These are phyloP conservation scores for Apamea epomidion DNA, from an alignment of 2,888 invertebrate genomes.

Conservation along the genomic window DNA sequence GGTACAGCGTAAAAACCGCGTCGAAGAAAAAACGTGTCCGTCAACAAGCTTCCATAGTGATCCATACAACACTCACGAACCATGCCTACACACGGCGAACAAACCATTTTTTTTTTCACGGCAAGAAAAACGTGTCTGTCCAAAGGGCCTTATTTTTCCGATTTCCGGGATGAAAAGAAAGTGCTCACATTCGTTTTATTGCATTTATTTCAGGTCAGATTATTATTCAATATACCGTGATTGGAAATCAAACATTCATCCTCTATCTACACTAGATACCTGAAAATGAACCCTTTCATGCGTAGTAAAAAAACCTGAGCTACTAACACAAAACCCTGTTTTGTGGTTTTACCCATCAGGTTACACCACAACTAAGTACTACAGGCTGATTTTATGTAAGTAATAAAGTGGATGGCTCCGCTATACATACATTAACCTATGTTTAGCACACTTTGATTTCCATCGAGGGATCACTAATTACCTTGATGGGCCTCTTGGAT, in stretches of 20 bases:
- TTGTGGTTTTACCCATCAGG: slow-evolving; percentile 30
- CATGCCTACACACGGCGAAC: neutral
- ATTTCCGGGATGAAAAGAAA: neutral
- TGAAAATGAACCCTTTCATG: slow-evolving; percentile 12
- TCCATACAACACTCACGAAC: neutral
- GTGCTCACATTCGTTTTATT: neutral
- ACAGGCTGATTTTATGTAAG: slow-evolving; percentile 38
- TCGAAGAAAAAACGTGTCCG: neutral
- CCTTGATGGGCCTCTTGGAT: slow-evolving; percentile 56
- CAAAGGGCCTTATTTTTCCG: neutral
- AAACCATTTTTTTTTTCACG: neutral
- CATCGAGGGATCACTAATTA: slow-evolving; percentile 53
- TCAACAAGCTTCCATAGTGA: neutral
- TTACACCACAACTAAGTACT: slow-evolving; percentile 36
- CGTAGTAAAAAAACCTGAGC: slow-evolving; percentile 9
- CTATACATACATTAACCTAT: slow-evolving; percentile 17
- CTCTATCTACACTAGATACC: neutral
- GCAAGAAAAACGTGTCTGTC: neutral
- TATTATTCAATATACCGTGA: neutral
- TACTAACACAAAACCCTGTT: neutral
- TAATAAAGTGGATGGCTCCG: slow-evolving; percentile 40
- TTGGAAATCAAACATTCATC: neutral
- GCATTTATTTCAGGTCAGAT: neutral
- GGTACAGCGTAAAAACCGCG: neutral
- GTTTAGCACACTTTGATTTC: slow-evolving; percentile 40